Conservation (phyloP, 2,888 invertebrate genomes). For the Saturnia pavonia region DNA sequence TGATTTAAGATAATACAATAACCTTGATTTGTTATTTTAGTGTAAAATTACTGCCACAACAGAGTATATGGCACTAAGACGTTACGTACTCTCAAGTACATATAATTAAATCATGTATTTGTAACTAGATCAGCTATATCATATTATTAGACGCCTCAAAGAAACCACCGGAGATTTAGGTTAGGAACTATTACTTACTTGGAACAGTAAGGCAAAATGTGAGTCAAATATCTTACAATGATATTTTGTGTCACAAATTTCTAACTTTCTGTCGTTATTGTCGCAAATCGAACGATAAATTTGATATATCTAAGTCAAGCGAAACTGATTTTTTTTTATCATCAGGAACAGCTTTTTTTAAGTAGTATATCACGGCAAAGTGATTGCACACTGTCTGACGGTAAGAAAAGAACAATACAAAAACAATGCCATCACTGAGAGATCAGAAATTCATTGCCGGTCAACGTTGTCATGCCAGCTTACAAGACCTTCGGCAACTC, state of each 20-base stretch:
- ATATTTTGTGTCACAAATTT: background rate
- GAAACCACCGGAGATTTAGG: background rate
- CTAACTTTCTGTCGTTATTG: no score
- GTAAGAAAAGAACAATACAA: no score
- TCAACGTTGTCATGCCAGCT: no score
- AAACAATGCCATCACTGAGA: no score
- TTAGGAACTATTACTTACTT: background rate
- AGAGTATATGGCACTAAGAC: background rate
- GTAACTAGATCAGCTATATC: background rate
- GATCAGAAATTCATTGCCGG: no score
- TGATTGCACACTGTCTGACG: no score
- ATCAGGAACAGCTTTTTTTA: no score
- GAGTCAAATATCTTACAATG: background rate
- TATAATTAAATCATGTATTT: constrained; percentile 7
- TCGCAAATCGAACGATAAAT: no score
- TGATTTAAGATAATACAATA: background rate
- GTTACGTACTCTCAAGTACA: background rate
- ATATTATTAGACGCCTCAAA: background rate
- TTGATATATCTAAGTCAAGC: no score
- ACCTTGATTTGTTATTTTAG: background rate
- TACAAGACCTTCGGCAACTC: no score
- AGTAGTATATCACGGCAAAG: no score
- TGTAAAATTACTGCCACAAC: background rate
- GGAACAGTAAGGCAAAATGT: background rate
- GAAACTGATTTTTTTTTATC: no score